These are phyloP conservation scores for Operophtera brumata DNA, from an alignment of 2,888 invertebrate species.

Conservation along the genomic window DNA sequence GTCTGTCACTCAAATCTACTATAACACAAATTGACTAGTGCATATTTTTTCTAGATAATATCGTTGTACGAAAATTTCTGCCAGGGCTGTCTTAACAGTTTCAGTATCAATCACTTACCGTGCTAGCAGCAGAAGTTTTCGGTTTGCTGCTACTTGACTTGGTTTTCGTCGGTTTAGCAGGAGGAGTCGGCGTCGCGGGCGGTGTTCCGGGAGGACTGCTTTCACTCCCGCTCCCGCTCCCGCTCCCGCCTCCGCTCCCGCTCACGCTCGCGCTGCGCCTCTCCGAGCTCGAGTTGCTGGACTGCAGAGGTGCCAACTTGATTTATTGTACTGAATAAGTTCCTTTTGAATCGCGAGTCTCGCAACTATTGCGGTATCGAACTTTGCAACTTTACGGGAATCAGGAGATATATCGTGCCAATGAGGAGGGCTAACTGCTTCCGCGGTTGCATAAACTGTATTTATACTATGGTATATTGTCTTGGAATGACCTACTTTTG, in stretches of 20 bases:
- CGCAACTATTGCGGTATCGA: constrained; percentile 37
- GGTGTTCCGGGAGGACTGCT: constrained; percentile 72
- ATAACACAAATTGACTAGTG: no score
- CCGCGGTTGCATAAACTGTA: constrained; percentile 28
- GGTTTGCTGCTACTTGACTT: constrained; percentile 50
- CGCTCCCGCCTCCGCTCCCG: constrained; percentile 52
- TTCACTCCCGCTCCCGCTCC: constrained; percentile 49
- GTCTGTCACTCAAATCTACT: no score
- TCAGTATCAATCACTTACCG: constrained; percentile 46
- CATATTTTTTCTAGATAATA: no score
- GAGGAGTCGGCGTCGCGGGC: constrained; percentile 60
- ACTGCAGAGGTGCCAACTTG: constrained; percentile 50
- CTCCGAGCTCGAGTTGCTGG: constrained; percentile 66
- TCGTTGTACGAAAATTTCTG: no score
- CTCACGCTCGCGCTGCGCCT: constrained; percentile 53
- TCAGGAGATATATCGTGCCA: constrained; percentile 35
- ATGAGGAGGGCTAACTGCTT: constrained; percentile 32
- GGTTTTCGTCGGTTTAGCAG: constrained; percentile 49
- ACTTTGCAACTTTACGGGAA: constrained; percentile 33
- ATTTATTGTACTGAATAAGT: constrained; percentile 39
- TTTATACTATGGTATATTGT: constrained; percentile 30
- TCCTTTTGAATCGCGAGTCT: constrained; percentile 28
- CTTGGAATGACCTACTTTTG: constrained; percentile 27
- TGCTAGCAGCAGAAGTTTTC: constrained; percentile 39
- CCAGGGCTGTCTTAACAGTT: no score